These are phyloP conservation scores for Trissoscelio sp. DNA, from an alignment of 2,888 invertebrate species.

Conservation along the genomic window DNA sequence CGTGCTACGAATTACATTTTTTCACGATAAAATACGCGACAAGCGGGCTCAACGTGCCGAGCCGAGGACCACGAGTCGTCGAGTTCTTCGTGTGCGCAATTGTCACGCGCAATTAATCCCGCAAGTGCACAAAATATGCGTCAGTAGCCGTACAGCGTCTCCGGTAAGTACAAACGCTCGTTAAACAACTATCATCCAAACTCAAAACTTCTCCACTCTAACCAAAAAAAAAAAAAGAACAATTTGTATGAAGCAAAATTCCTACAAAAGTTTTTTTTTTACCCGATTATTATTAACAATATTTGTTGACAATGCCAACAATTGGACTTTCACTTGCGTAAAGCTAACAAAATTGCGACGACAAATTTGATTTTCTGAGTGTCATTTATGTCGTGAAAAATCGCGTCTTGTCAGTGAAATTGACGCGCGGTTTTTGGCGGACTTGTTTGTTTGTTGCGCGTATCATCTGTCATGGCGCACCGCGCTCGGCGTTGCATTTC, in stretches of 20 bases:
- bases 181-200: slow-evolving; percentile 17
- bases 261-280: too few species aligned
- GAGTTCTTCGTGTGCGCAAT: slow-evolving; percentile 64
- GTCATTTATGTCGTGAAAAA: too few species aligned
- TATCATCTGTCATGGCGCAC: slow-evolving; percentile 82
- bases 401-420: neutral
- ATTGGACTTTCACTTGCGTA: too few species aligned
- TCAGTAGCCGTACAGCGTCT: slow-evolving; percentile 63
- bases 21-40: slow-evolving; percentile 51
- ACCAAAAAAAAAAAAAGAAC: too few species aligned
- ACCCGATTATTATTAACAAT: too few species aligned
- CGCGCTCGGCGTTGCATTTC: slow-evolving; percentile 61
- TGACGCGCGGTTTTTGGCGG: neutral
- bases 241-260: too few species aligned
- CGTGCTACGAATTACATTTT: slow-evolving; percentile 65
- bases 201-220: too few species aligned
- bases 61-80: slow-evolving; percentile 13
- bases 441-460: slow-evolving; percentile 77
- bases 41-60: slow-evolving; percentile 1
- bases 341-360: too few species aligned
- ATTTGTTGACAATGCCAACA: too few species aligned
- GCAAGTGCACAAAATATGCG: slow-evolving; percentile 52
- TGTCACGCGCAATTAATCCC: slow-evolving; percentile 73
- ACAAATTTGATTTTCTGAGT: too few species aligned
- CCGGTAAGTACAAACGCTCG: slow-evolving; percentile 54